Evolutionary conservation across 1,140 invertebrate species (phyloP).

Genomic region (Hylaeus volcanicus): DNA sequence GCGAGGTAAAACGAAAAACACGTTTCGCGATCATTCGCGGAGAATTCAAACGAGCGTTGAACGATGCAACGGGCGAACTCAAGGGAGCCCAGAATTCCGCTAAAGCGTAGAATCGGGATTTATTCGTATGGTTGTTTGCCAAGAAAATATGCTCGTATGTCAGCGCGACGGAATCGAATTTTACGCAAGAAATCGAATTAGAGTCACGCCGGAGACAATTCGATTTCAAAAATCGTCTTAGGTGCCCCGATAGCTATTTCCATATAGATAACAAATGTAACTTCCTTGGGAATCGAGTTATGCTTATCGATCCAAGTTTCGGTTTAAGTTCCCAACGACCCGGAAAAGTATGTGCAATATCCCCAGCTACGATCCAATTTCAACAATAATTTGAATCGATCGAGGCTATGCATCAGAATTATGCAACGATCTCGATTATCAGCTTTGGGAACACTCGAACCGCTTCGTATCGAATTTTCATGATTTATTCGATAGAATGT

Average conservation of each 20-base stretch:
- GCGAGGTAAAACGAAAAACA: neutral
- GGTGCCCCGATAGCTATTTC: slow-evolving; percentile 33
- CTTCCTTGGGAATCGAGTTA: slow-evolving; percentile 32
- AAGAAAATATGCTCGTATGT: slow-evolving; percentile 45
- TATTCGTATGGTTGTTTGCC: slow-evolving; percentile 35
- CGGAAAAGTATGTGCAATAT: neutral
- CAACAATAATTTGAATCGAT: slow-evolving; percentile 20
- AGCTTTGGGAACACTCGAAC: too few relatives aligned
- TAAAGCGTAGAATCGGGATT: slow-evolving; percentile 31
- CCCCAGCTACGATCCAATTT: neutral
- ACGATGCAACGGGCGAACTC: neutral
- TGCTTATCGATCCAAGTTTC: slow-evolving; percentile 19
- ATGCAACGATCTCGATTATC: neutral
- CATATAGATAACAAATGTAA: slow-evolving; percentile 48
- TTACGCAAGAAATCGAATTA: slow-evolving; percentile 45
- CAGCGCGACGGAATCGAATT: slow-evolving; percentile 33
- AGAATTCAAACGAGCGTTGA: slow-evolving; percentile 4
- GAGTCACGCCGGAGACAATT: slow-evolving; percentile 42
- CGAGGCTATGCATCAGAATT: neutral
- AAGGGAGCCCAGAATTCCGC: neutral
- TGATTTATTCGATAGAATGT: neutral
- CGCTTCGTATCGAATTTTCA: neutral
- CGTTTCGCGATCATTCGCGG: neutral
- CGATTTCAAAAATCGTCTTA: slow-evolving; percentile 50
- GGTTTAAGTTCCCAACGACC: slow-evolving; percentile 18